A percentile compares a stretch with the other conserved stretches of the same genome.
Conservation (phyloP, 2,113 vertebrate genomes). For the Sciurus niger region DNA sequence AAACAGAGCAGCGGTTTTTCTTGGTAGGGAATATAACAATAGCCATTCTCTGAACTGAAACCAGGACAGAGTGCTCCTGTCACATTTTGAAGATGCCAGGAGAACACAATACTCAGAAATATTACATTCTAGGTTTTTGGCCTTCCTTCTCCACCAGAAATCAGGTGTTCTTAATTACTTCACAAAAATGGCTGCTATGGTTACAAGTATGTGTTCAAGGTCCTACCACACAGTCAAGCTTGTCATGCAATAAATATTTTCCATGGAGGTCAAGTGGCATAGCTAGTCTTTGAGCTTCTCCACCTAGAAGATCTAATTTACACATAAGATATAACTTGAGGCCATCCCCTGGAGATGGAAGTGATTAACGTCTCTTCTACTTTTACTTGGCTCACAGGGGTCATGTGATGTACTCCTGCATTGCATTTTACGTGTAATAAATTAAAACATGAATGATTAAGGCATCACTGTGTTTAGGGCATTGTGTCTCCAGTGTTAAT, state of each 20-base stretch:
- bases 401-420: background rate
- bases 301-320: background rate
- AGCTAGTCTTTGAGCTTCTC: background rate
- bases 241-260: background rate
- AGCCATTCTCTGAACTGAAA: no score
- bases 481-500: background rate
- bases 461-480: background rate
- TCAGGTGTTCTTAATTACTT: background rate
- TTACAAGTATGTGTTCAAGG: background rate
- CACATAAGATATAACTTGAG: background rate
- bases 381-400: background rate
- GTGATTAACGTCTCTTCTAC: background rate
- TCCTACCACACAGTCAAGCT: background rate
- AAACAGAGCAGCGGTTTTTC: background rate
- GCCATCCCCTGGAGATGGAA: background rate
- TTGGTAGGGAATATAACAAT: background rate
- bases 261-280: background rate
- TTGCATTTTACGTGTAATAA: conserved; percentile 30
- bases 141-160: background rate
- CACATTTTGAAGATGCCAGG: background rate
- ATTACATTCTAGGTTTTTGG: background rate
- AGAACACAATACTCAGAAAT: background rate
- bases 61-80: background rate
- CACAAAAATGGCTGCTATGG: background rate
- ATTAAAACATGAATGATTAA: conserved; percentile 1